phyloP scores from a whole-genome alignment of 92 coral and sea anemone genomes.

The Phenganax subtilis region DNA sequence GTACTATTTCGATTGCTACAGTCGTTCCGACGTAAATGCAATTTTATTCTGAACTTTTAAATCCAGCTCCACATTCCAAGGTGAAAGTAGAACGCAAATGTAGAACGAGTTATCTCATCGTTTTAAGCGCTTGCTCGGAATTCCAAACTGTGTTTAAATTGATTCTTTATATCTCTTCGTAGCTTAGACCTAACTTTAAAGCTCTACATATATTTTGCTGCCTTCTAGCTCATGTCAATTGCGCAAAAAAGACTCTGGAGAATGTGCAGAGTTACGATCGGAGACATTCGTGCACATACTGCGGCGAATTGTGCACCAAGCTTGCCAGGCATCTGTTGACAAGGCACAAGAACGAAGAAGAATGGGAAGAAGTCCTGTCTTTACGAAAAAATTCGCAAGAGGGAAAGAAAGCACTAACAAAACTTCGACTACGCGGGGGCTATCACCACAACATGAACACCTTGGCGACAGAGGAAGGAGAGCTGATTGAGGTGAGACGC shows the following conservation, averaged over 20 bases:
- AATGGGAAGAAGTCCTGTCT: background rate
- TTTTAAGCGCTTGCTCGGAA: too few relatives aligned
- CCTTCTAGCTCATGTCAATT: too few relatives aligned
- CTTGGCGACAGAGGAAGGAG: constrained; percentile 19
- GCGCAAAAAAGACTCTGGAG: background rate
- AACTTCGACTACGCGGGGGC: constrained; percentile 19
- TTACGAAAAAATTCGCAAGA: background rate
- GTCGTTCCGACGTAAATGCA: too few relatives aligned
- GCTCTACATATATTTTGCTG: too few relatives aligned
- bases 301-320: background rate
- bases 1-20: too few relatives aligned
- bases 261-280: background rate
- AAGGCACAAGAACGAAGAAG: background rate
- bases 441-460: constrained; percentile 32
- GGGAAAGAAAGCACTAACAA: background rate
- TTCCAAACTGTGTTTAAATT: too few relatives aligned
- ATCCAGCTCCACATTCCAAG: too few relatives aligned
- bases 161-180: too few relatives aligned
- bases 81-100: too few relatives aligned
- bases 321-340: background rate
- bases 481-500: constrained; percentile 18
- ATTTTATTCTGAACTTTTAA: too few relatives aligned
- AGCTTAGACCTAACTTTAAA: too few relatives aligned
- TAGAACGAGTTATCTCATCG: too few relatives aligned
- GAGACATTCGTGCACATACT: background rate